Percentiles rank a stretch among this genome's conserved stretches.
Conservation (phyloP, 2,888 invertebrate genomes). For the Conomelus anceps region DNA sequence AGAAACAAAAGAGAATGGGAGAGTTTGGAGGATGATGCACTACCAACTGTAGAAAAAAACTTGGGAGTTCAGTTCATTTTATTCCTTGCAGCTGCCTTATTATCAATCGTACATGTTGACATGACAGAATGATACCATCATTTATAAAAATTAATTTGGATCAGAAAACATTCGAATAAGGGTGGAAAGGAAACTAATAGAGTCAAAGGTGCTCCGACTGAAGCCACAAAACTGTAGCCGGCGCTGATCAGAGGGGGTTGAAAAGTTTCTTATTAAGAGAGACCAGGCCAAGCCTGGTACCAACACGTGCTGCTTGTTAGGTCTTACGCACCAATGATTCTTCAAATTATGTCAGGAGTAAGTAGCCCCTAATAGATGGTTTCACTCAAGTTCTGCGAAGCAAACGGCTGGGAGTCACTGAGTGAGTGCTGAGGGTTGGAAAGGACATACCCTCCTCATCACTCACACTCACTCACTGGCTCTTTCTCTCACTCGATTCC, state of each 20-base stretch:
- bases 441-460: neutral
- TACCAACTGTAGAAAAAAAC: neutral
- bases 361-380: constrained; percentile 17
- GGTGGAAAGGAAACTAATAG: neutral
- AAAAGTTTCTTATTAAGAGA: constrained; percentile 33
- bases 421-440: neutral
- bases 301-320: constrained; percentile 15
- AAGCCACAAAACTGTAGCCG: neutral
- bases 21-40: neutral
- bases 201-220: neutral
- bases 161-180: neutral
- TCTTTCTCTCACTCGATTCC: neutral
- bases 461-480: neutral
- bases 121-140: neutral
- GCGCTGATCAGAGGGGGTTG: neutral
- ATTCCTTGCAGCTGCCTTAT: neutral
- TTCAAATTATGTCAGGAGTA: constrained; percentile 19
- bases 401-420: neutral
- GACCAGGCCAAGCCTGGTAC: constrained; percentile 14
- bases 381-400: neutral
- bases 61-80: neutral
- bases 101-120: neutral
- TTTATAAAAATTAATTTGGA: neutral
- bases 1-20: too few relatives aligned
- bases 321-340: constrained; percentile 13